These are phyloP conservation scores for Hyperopisus bebe DNA, from an alignment of 2,113 vertebrate species.

Conservation along the genomic window DNA sequence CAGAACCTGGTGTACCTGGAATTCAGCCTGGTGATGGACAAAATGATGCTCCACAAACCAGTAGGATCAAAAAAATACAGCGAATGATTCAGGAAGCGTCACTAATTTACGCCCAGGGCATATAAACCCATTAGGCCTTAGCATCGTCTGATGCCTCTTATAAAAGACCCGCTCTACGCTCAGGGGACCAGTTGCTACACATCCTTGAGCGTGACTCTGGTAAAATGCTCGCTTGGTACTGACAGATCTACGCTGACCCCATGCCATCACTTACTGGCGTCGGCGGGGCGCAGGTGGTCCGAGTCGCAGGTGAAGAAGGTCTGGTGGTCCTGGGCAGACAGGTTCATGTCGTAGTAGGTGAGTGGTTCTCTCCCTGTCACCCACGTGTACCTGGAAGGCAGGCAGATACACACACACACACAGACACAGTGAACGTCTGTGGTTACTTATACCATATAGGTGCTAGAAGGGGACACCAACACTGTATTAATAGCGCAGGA, in stretches of 20 bases:
- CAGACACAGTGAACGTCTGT: not conserved
- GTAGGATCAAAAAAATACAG: not conserved
- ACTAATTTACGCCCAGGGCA: not conserved
- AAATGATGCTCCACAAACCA: not conserved
- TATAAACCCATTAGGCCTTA: not conserved
- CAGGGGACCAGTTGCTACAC: not conserved
- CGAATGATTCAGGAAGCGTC: not conserved
- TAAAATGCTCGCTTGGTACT: not conserved
- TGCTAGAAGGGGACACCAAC: not conserved
- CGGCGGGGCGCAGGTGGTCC: conserved; percentile 87
- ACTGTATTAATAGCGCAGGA: not conserved
- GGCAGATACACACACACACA: not conserved
- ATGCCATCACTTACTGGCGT: conserved; percentile 73
- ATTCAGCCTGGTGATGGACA: not conserved
- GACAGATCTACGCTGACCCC: not conserved
- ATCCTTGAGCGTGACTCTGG: not conserved
- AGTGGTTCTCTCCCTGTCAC: conserved; percentile 94
- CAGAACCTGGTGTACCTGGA: not conserved
- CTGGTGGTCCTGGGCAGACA: conserved; percentile 96
- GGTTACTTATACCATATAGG: not conserved
- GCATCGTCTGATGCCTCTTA: no score
- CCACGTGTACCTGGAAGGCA: conserved; percentile 80
- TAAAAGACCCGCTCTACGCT: not conserved
- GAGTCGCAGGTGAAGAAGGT: conserved; percentile 98
- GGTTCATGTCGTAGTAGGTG: conserved; percentile 99